These are phyloP conservation scores for Chamaetylas fuelleborni DNA, from an alignment of 2,113 vertebrate species.

Conservation along the genomic window DNA sequence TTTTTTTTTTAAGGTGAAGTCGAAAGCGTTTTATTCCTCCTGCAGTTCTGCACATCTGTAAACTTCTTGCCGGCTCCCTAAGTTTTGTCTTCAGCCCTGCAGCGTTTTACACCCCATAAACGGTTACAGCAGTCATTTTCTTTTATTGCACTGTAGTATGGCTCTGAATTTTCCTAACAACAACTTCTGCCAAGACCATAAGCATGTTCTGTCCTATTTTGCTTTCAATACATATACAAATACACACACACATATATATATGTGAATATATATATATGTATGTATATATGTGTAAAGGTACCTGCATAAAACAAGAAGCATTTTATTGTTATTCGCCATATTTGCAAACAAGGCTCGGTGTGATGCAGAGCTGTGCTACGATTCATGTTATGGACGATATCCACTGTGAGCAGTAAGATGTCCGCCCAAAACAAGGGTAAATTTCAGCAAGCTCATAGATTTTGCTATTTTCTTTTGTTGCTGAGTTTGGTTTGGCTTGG, in stretches of 20 bases:
- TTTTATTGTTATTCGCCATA: neutral
- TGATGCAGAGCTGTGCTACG: neutral
- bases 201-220: neutral
- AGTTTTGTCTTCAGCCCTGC: slow-evolving; percentile 73
- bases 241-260: too few species aligned
- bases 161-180: slow-evolving; percentile 73
- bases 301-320: neutral
- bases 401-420: neutral
- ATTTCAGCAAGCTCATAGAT: neutral
- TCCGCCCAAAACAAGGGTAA: slow-evolving; percentile 1
- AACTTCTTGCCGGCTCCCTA: slow-evolving; percentile 46
- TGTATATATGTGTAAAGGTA: neutral
- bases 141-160: slow-evolving; percentile 83
- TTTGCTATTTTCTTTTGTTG: slow-evolving; percentile 39
- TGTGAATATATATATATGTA: too few species aligned
- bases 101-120: slow-evolving; percentile 93
- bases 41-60: slow-evolving; percentile 48
- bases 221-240: neutral
- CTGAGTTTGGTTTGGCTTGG: slow-evolving; percentile 14
- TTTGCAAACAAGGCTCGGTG: neutral
- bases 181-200: slow-evolving; percentile 69
- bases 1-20: neutral
- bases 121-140: slow-evolving; percentile 84
- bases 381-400: slow-evolving; percentile 1
- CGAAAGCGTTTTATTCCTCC: neutral